Evolutionary conservation across 1,140 invertebrate genomes (phyloP), one percentile per base, ranked within the genome.

Genomic region (Drosophila quadrilineata): DNA sequence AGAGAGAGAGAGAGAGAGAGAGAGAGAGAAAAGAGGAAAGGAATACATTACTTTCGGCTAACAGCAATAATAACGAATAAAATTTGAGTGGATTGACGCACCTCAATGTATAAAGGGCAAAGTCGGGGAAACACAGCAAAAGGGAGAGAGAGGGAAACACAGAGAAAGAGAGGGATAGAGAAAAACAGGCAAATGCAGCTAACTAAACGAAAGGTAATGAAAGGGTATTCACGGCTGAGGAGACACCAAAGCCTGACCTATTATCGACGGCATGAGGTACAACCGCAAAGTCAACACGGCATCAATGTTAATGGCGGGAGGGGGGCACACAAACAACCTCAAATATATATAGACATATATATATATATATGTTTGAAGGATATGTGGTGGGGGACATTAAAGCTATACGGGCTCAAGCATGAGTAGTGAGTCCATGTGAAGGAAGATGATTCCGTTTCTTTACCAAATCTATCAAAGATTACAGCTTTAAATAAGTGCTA

Each of bases 51-150:
- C 66, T 59, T n/a, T 45, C 29, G 49, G 49, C 72, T 54, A 66
- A 75, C 66, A 65, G 63, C 73, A 60, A 76, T n/a, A 76, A 76
- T 69, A 79, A 80, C 65, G 56, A 80, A 79, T 79, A 79, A 79
- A 80, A 79, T 80, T 71, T 80, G 75, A 79, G 75, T 80, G 75
- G 52, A 80, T 79, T 66, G 75, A 64, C 58, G 50, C 14, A 24
- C 10, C n/a, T n/a, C n/a, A n/a, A n/a, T n/a, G n/a, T n/a, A n/a
- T n/a, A 56, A 46, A 49, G 33, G 49, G 53, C 14, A 12, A 16
- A 45, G 19, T 29, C 17, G 10, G 22, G 35, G 0, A 9, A 2
- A 17, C 21, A 6, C 2, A 6, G 33, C 5, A 16, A 21, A 24
- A 8, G 21, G 12, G 3, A 12, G 1, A 19, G 22, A 31, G 26